Conservation (phyloP, 2,888 invertebrate genomes). For the Bibio marci region DNA sequence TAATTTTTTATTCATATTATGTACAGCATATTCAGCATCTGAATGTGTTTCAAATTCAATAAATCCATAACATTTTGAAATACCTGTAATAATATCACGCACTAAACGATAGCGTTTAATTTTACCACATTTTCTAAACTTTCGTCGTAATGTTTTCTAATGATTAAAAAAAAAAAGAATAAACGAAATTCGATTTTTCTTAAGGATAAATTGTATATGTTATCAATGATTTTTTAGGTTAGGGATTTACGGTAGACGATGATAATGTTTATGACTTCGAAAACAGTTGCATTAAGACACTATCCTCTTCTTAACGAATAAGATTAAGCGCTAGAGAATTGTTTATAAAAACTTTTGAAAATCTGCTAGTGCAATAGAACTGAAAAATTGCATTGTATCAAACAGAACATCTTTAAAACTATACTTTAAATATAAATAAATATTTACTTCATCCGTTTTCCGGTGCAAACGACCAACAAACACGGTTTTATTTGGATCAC, state of each 20-base stretch:
- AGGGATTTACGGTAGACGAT: no score
- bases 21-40: constrained; percentile 43
- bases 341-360: no score
- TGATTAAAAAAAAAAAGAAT: constrained; percentile 11
- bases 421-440: neutral
- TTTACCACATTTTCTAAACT: constrained; percentile 47
- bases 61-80: constrained; percentile 69
- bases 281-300: no score
- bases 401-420: constrained; percentile 3
- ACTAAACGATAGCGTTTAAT: constrained; percentile 46
- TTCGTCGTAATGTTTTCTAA: constrained; percentile 34
- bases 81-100: constrained; percentile 66
- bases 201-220: neutral
- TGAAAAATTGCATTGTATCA: no score
- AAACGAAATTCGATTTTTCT: neutral
- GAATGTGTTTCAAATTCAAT: constrained; percentile 53
- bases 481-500: constrained; percentile 51
- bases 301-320: no score
- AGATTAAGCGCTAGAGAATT: no score
- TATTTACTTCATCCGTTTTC: constrained; percentile 39
- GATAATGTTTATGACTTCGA: no score
- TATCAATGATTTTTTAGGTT: no score
- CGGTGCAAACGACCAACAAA: constrained; percentile 59
- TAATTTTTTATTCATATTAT: constrained; percentile 36
- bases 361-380: no score